Percentiles rank a stretch among this genome's conserved stretches.
Conservation (phyloP, 2,888 invertebrate genomes). For the Drosophila neonasuta region DNA sequence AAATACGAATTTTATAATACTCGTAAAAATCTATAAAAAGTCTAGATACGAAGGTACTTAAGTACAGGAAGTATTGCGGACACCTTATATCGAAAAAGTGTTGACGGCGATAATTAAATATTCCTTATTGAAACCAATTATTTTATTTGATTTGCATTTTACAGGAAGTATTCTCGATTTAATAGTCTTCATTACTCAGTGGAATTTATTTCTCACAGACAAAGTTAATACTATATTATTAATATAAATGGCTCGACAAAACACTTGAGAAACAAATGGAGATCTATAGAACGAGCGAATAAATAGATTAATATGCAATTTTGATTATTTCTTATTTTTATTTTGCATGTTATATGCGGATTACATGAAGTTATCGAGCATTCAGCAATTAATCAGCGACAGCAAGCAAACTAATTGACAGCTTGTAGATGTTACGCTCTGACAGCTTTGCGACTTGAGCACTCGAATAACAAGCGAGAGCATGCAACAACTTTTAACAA, state of each 20-base stretch:
- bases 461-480: conserved; percentile 18
- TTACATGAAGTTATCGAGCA: conserved; percentile 48
- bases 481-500: conserved; percentile 40
- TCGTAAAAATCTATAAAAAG: neutral
- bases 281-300: conserved; percentile 29
- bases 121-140: neutral
- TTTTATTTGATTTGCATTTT: neutral
- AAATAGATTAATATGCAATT: conserved; percentile 34
- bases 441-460: conserved; percentile 45
- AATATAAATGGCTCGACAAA: conserved; percentile 12
- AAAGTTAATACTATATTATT: conserved; percentile 4
- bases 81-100: neutral
- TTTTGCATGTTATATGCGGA: conserved; percentile 26
- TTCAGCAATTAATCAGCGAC: conserved; percentile 56
- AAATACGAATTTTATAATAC: neutral
- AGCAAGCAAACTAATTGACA: conserved; percentile 53
- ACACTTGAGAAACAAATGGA: conserved; percentile 8
- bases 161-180: neutral
- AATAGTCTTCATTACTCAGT: neutral
- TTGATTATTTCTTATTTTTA: conserved; percentile 4
- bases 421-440: conserved; percentile 57
- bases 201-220: neutral
- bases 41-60: neutral
- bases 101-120: neutral
- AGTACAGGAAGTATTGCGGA: neutral